Evolutionary conservation across 2,888 invertebrate genomes (phyloP).

Genomic region (Drosophila crucigera): DNA sequence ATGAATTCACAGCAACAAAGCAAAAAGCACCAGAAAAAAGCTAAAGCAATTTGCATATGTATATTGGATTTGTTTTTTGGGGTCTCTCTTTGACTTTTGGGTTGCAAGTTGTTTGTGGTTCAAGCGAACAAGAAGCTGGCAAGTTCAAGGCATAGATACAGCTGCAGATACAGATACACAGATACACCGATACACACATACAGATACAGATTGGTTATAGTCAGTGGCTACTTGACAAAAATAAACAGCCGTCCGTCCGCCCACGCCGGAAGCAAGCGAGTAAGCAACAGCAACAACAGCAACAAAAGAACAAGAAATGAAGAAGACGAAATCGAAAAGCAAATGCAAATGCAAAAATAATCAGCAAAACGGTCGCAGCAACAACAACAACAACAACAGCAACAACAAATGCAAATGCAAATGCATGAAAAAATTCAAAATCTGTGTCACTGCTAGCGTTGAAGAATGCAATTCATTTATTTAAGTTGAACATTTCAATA

Average conservation of each 20-base stretch:
- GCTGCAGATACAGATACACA: neutral
- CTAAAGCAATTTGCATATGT: slow-evolving; percentile 20
- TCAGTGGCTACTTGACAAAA: slow-evolving; percentile 39
- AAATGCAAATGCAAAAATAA: slow-evolving; percentile 27
- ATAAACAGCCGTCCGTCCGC: slow-evolving; percentile 52
- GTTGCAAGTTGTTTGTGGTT: slow-evolving; percentile 48
- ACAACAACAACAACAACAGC: slow-evolving; percentile 2
- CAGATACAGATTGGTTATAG: slow-evolving; percentile 22
- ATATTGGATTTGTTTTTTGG: slow-evolving; percentile 16
- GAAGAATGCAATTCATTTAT: slow-evolving; percentile 55
- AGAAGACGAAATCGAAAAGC: slow-evolving; percentile 6
- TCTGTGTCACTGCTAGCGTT: slow-evolving; percentile 66
- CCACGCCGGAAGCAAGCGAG: slow-evolving; percentile 62
- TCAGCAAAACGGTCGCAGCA: slow-evolving; percentile 32
- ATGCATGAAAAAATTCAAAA: slow-evolving; percentile 49
- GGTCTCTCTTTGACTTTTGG: slow-evolving; percentile 20
- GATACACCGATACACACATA: slow-evolving; percentile 4
- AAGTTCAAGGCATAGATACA: slow-evolving; percentile 63
- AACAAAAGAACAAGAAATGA: slow-evolving; percentile 15
- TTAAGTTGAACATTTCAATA: slow-evolving; percentile 36
- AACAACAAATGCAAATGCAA: slow-evolving; percentile 17
- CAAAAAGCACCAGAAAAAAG: slow-evolving; percentile 24
- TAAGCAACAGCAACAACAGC: slow-evolving; percentile 17
- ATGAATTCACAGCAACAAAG: slow-evolving; percentile 53
- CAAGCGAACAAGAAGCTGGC: slow-evolving; percentile 31